phyloP scores from a whole-genome alignment of 2,888 invertebrate genomes.

The Caenorhabditis virilis region DNA sequence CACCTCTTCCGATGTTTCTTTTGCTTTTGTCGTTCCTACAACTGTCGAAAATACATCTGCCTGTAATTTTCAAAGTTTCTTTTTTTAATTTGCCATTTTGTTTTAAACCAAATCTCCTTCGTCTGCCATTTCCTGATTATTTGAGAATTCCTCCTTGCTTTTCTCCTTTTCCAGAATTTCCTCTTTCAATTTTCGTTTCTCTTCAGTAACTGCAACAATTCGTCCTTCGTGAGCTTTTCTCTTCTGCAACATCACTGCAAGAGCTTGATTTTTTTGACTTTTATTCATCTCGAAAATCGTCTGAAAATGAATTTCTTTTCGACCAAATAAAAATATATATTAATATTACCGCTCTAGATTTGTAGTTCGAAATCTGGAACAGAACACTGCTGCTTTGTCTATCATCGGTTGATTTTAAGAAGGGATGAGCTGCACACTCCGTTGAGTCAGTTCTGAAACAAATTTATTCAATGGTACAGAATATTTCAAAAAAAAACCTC shows the following conservation, averaged over 20 bases:
- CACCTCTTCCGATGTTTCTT: conserved; percentile 33
- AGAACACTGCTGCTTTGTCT: conserved; percentile 45
- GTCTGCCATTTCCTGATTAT: conserved; percentile 3
- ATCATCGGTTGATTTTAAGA: conserved; percentile 41
- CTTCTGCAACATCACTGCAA: conserved; percentile 84
- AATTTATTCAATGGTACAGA: conserved; percentile 1
- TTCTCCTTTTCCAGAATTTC: conserved; percentile 6
- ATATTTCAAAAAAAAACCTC: conserved; percentile 17
- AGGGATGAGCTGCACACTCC: conserved; percentile 51
- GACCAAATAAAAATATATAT: background rate
- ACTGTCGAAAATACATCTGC: conserved; percentile 48
- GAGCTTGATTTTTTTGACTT: conserved; percentile 79
- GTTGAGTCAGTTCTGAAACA: conserved; percentile 30
- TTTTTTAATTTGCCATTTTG: background rate
- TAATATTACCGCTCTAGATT: conserved; percentile 63
- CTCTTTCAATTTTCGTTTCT: conserved; percentile 32
- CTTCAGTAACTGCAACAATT: conserved; percentile 69
- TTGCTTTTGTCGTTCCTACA: conserved; percentile 36
- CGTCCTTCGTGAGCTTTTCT: conserved; percentile 71
- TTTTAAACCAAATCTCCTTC: conserved; percentile 23
- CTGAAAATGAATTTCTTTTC: conserved; percentile 72
- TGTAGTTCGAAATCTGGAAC: conserved; percentile 49
- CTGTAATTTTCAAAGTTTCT: conserved; percentile 9
- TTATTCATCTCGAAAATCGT: conserved; percentile 91
- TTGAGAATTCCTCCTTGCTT: conserved; percentile 12